Conservation (phyloP, 2,113 vertebrate genomes). For the Ophiodon elongatus region DNA sequence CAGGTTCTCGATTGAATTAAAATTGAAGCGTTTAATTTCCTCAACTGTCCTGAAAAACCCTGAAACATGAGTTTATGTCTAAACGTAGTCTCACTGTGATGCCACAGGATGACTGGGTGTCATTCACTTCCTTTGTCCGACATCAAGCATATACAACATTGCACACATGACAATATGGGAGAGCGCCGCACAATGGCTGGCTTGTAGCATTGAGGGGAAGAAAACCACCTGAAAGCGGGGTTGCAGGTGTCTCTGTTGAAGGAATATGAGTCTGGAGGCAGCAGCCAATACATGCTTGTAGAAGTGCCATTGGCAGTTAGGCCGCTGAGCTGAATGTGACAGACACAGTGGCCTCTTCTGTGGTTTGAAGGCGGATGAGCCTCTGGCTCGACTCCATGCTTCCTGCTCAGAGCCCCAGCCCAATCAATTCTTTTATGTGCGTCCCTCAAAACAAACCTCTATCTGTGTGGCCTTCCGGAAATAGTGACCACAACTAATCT, state of each 20-base stretch:
- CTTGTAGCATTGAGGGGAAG: constrained; percentile 22
- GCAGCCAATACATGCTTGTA: constrained; percentile 62
- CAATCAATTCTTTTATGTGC: constrained; percentile 79
- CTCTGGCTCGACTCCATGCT: constrained; percentile 76
- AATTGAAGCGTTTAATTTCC: constrained; percentile 15
- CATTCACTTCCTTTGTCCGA: constrained; percentile 21
- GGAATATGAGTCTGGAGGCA: constrained; percentile 56
- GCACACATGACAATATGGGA: constrained; percentile 13
- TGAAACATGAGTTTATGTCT: not conserved
- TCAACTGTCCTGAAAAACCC: constrained; percentile 1
- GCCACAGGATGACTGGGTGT: not conserved
- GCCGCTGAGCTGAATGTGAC: constrained; percentile 61
- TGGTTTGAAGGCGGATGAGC: constrained; percentile 67
- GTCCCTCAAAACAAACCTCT: constrained; percentile 72
- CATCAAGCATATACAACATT: constrained; percentile 12
- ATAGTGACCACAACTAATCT: constrained; percentile 66
- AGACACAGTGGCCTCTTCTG: constrained; percentile 73
- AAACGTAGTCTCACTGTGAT: not conserved
- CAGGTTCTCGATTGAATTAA: not conserved
- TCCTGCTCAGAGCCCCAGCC: constrained; percentile 78
- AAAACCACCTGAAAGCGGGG: constrained; percentile 19
- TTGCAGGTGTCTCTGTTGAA: constrained; percentile 72
- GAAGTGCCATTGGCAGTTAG: constrained; percentile 63
- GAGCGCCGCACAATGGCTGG: constrained; percentile 27
- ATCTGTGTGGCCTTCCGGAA: constrained; percentile 73